Base-by-base conservation (phyloP, 2,888 invertebrate species). In the Bembecia ichneumoniformis region DNA sequence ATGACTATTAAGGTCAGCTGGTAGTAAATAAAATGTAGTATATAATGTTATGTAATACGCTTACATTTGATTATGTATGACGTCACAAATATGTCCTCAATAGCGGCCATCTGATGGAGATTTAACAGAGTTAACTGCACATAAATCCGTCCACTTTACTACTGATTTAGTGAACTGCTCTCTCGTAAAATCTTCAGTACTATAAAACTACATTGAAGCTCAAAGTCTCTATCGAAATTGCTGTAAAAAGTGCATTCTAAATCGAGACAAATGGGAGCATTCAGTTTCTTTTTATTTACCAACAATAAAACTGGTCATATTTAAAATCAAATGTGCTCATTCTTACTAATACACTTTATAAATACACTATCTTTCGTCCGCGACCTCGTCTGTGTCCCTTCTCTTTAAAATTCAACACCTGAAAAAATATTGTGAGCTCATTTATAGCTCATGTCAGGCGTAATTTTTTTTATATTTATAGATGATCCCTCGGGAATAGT, bases 91-190 rank as follows among this genome's bases (percentile, higher is more conserved):
- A 28, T 9, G 28, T 28, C 9, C 28, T 9, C 28, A 28, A 40
- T 13, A 40, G 13, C 40, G 13, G 7, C 40, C 40, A 40, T 40
- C 40, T 48, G 43, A 28, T 40, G 15, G 46, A 47, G 45, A 47
- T 43, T 46, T 43, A 52, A 40, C 46, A 50, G 46, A 49, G 51
- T 55, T 49, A 55, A 53, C 53, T 51, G 53, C 48, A 53, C 55
- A 52, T 59, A 58, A 59, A 58, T 53, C 52, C 46, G 36, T 49
- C 46, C 50, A 35, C 51, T 54, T 51, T 50, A 52, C 55, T 51
- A 51, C 52, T 54, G 55, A 56, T 58, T 59, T 58, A 55, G 50
- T 47, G 53, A 46, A 51, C 47, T 45, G 50, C 49, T 53, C 48
- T 49, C 55, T 51, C 55, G 53, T 56, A 57, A 57, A 57, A 48